Base-by-base conservation (phyloP, 2,888 invertebrate species). In the Tortrix viridana region DNA sequence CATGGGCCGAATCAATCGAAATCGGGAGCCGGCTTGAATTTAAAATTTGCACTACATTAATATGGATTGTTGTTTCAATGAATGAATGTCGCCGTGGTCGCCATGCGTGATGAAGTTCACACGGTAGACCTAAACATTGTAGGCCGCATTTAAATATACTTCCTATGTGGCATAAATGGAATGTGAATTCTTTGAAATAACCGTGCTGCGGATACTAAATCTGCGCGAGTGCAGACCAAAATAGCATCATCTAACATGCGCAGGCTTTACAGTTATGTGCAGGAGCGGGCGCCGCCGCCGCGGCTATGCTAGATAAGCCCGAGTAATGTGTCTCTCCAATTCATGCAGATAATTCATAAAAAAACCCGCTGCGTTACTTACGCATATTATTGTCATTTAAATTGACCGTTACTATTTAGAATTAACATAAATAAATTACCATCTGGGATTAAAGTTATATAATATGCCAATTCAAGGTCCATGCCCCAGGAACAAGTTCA, bases 41-140 rank as follows among this genome's bases (percentile, higher is more conserved):
- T 82, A 84, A 92, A 92, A 90, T 92, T 89, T 90, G 91, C 89
- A 88, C 87, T 89, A 86, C 91, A 92, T 92, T 90, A 91, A 90
- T 91, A 92, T 92, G 90, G 89, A 91, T 90, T 82, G 90, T 85
- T 80, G 89, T 89, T 91, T 89, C 91, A 89, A 90, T 92, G 92
- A 92, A 92, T 90, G 91, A 89, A 88, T 87, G 88, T 81, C 73
- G 82, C 67, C 89, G 90, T 89, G 91, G 88, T 85, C 82, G 87
- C 88, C 89, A 91, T 92, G 82, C 88, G 79, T 79, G 90, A 92
- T 91, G 85, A 90, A 88, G 90, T 92, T 92, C 91, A 89, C 91
- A 92, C 91, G 91, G 86, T 88, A 80, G 79, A 85, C 87, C 83
- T 88, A 83, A 85, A 88, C 88, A 87, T 85, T 88, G 88, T 89